Evolutionary conservation across 1,140 invertebrate genomes (phyloP), one percentile per base, ranked within the genome.

Genomic region (Formica exsecta): DNA sequence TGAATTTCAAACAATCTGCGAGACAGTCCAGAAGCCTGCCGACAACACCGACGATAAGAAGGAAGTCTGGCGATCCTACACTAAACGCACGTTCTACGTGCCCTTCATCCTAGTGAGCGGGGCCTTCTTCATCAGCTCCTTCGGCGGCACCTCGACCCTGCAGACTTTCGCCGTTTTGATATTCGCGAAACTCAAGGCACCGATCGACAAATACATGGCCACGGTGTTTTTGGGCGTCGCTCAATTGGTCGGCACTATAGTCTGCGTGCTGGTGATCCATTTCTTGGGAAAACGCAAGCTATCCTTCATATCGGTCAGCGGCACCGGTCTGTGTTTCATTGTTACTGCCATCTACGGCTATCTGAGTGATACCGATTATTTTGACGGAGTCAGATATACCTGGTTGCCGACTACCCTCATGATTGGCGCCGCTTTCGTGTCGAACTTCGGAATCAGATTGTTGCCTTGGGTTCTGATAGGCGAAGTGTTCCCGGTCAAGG

Each of bases 391-490:
- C 65, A 92, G 94, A 1, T 96, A 96, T 84, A 95, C 95, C 0
- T 98, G 97, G 97, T 91, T 98, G 6, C 97, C 97, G 0, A 95
- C 96, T 6, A 96, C 95, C 0, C 95, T 97, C 0, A 93, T 98
- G 25, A 96, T 98, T 65, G 89, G 95, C 2, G 94, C 96, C 1
- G 97, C 97, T 1, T 97, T 98, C 86, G 94, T 97, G 19, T 96
- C 97, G 0, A 97, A 97, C 86, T 93, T 96, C 3, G 97, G 97
- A 0, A 97, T 98, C 22, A 94, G 97, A 66, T 93, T 97, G 41
- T 90, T 98, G 4, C 97, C 97, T 8, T 98, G 97, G 97, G 96
- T 98, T 62, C 95, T 98, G 3, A 97, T 97, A 48, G 97, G 97
- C 29, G 97, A 98, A 93, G 96, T 97, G 5, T 95, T 94, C 70